Conservation (phyloP, 2,797 vertebrate species). For the Podarcis siculus region DNA sequence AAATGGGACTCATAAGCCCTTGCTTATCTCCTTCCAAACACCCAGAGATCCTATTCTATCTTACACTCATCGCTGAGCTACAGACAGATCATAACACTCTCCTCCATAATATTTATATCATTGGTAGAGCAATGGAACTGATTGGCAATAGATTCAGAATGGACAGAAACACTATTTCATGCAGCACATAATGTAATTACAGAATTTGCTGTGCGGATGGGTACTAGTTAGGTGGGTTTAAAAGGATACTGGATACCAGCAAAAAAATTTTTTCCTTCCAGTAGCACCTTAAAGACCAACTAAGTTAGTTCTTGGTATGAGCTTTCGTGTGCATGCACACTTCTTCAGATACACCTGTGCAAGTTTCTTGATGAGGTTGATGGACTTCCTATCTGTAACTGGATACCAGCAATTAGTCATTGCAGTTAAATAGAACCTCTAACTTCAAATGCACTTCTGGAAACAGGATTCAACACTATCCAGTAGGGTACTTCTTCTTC, state of each 20-base stretch:
- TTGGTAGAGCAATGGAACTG: not conserved
- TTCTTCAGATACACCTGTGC: too few species aligned
- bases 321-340: too few species aligned
- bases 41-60: too few species aligned
- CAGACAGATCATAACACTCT: not conserved
- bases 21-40: too few species aligned
- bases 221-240: not conserved
- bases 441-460: not conserved
- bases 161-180: not conserved
- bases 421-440: not conserved
- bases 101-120: not conserved
- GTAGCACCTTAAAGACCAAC: too few species aligned
- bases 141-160: not conserved
- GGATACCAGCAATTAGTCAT: not conserved
- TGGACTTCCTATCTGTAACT: too few species aligned
- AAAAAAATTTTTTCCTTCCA: too few species aligned
- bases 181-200: not conserved
- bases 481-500: not conserved
- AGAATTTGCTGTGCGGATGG: not conserved
- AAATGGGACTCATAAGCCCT: too few species aligned
- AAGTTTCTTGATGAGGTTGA: too few species aligned
- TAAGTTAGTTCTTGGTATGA: too few species aligned
- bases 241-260: not conserved
- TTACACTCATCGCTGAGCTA: too few species aligned
- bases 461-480: not conserved